phyloP scores from a whole-genome alignment of 2,888 invertebrate species.

The Oasisia sp. region DNA sequence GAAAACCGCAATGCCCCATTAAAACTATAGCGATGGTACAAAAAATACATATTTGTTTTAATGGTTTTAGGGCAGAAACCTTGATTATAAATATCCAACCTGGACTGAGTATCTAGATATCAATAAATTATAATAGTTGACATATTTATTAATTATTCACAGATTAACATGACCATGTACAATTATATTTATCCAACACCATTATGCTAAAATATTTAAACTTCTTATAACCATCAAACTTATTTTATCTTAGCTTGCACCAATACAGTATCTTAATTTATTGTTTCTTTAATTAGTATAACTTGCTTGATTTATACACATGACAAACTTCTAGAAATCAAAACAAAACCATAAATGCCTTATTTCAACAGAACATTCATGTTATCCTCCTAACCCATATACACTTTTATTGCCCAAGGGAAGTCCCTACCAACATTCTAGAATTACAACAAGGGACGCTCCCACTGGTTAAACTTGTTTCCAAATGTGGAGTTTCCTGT shows the following conservation, averaged over 20 bases:
- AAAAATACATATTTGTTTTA: background rate
- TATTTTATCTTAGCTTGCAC: too few species aligned
- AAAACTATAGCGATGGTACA: background rate
- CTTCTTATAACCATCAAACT: background rate
- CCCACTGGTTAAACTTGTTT: background rate
- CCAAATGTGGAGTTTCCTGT: conserved; percentile 1
- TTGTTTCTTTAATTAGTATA: background rate
- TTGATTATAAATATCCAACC: background rate
- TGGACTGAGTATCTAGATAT: background rate
- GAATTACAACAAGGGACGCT: background rate
- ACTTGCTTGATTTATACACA: background rate
- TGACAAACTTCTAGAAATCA: background rate
- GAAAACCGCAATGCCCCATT: conserved; percentile 1
- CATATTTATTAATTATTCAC: background rate
- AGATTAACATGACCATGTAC: background rate
- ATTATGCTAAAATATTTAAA: too few species aligned
- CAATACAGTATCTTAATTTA: too few species aligned
- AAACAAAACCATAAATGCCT: background rate
- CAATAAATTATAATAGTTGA: background rate
- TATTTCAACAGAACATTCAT: background rate
- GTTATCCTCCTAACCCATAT: background rate
- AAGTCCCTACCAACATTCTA: background rate
- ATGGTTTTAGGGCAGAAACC: background rate
- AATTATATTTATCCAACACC: background rate
- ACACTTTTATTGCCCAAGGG: background rate